Evolutionary conservation across 1,140 invertebrate genomes (phyloP).

Genomic region (Drosophila punjabiensis): DNA sequence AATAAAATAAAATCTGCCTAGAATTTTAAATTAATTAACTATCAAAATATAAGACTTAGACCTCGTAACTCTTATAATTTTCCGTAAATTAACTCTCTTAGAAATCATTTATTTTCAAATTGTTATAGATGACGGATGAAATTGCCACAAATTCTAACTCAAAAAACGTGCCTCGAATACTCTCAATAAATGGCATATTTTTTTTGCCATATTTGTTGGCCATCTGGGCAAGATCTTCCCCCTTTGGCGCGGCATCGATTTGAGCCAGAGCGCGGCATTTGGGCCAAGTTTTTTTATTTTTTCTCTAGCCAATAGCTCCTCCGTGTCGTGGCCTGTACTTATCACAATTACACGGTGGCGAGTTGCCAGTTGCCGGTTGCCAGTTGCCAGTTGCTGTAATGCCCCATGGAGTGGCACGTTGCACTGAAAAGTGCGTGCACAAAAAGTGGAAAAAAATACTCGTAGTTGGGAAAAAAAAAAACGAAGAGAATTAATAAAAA

Average conservation of each 20-base stretch:
- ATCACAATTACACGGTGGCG: conserved; percentile 49
- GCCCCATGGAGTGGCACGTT: conserved; percentile 28
- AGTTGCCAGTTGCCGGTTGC: conserved; percentile 34
- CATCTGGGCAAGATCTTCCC: conserved; percentile 16
- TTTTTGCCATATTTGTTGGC: conserved; percentile 11
- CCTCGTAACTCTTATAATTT: background rate
- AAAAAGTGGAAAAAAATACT: conserved; percentile 13
- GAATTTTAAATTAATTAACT: no score
- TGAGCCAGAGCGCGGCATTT: conserved; percentile 14
- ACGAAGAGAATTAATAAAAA: conserved; percentile 13
- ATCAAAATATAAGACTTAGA: background rate
- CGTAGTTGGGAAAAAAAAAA: conserved; percentile 1
- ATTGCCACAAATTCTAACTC: background rate
- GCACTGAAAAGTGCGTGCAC: conserved; percentile 47
- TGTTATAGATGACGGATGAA: background rate
- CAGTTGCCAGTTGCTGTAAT: conserved; percentile 28
- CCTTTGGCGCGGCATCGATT: conserved; percentile 13
- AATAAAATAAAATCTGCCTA: background rate
- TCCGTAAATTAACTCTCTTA: background rate
- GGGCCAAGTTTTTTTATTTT: conserved; percentile 31
- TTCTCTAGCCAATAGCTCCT: conserved; percentile 34
- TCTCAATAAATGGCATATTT: conserved; percentile 2
- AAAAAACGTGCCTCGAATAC: conserved; percentile 15
- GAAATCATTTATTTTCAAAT: conserved; percentile 1
- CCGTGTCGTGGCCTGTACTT: conserved; percentile 37